phyloP scores from a whole-genome alignment of 2,113 vertebrate species.

The Ia io region DNA sequence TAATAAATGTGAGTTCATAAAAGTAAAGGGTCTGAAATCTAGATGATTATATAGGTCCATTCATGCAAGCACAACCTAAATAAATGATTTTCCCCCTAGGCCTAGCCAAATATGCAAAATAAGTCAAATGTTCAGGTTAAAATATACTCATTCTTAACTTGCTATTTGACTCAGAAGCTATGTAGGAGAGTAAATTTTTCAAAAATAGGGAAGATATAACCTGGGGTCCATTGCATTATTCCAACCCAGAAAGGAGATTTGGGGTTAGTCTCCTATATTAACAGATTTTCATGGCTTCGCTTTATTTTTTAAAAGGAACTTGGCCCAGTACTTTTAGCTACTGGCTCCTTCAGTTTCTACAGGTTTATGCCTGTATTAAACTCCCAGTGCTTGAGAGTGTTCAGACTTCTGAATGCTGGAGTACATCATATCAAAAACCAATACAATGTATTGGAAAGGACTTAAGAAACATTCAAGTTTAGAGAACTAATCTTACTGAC shows the following conservation, averaged over 20 bases:
- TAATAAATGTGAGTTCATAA: not conserved
- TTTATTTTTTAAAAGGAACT: slow-evolving; percentile 8
- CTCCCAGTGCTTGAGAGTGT: not conserved
- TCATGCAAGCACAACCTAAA: not conserved
- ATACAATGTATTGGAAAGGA: not conserved
- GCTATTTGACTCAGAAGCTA: not conserved
- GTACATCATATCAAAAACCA: not conserved
- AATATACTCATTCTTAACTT: not conserved
- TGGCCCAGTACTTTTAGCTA: not conserved
- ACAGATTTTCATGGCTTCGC: not conserved
- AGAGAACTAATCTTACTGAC: not conserved
- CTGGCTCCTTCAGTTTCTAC: not conserved
- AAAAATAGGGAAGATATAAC: not conserved
- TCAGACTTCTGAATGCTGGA: not conserved
- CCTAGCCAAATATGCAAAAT: not conserved
- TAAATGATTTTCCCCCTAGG: not conserved
- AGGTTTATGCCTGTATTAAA: not conserved
- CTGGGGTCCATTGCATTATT: not conserved
- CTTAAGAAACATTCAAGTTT: not conserved
- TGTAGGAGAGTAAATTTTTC: not conserved
- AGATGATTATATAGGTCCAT: not conserved
- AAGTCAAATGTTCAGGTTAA: not conserved
- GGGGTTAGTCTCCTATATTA: not conserved
- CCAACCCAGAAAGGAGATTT: not conserved
- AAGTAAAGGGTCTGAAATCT: not conserved